These are phyloP conservation scores for Lophius piscatorius DNA, from an alignment of 2,113 vertebrate species.

Conservation along the genomic window DNA sequence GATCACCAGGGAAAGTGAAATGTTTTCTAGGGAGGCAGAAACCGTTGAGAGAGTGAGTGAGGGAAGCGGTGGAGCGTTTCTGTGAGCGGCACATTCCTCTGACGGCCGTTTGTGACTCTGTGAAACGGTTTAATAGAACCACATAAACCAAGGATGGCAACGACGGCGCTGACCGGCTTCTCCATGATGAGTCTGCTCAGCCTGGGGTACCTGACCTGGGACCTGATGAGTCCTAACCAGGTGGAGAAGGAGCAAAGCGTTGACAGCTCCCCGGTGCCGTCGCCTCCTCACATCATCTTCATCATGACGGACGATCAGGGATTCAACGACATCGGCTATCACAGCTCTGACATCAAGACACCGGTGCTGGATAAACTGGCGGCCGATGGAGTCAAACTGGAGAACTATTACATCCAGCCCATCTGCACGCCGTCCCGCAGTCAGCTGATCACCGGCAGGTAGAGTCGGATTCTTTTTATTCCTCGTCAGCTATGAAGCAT, in stretches of 20 bases:
- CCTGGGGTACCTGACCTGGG: conserved; percentile 95
- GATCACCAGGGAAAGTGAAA: conserved; percentile 52
- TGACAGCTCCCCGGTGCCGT: conserved; percentile 52
- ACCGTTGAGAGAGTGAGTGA: conserved; percentile 38
- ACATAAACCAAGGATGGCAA: too few relatives aligned
- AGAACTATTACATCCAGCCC: conserved; percentile 98
- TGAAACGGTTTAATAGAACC: too few relatives aligned
- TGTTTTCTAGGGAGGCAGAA: conserved; percentile 56
- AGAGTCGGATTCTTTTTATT: too few relatives aligned
- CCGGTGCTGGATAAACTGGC: conserved; percentile 93
- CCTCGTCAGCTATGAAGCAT: too few relatives aligned
- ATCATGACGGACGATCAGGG: conserved; percentile 98
- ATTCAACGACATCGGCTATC: conserved; percentile 95
- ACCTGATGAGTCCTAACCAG: conserved; percentile 88
- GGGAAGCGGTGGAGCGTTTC: conserved; percentile 36
- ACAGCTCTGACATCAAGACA: conserved; percentile 92
- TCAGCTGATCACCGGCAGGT: conserved; percentile 97
- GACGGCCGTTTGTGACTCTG: not conserved
- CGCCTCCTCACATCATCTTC: conserved; percentile 93
- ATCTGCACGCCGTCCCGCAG: conserved; percentile 97
- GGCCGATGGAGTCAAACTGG: conserved; percentile 92
- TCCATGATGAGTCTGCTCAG: conserved; percentile 93
- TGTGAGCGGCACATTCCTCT: not conserved
- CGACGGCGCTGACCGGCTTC: conserved; percentile 88
- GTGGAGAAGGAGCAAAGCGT: conserved; percentile 80